Evolutionary conservation across 2,113 vertebrate species (phyloP), one percentile per base, ranked within the genome.

Genomic region (Panthera uncia): DNA sequence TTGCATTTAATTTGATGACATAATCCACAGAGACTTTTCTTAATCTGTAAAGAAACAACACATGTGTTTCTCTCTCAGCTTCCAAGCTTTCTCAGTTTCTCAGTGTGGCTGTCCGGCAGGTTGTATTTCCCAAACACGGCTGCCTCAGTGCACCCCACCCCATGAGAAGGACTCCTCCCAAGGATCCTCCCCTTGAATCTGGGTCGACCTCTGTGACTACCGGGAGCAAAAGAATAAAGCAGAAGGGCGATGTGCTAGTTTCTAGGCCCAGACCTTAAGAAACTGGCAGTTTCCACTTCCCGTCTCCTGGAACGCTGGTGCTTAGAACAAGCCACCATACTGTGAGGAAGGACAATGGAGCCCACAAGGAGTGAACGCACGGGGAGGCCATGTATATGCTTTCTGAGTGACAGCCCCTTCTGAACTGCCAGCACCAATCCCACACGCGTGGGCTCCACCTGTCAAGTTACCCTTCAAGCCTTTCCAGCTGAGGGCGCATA

Each of bases 1-100:
- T 81, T 97, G 0, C 0, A 7, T 98, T 98, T 98, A 97, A 98
- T 98, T 97, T 97, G 97, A 98, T 96, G 95, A 96, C 76, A 97
- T 23, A 97, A 97, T 96, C 98, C 98, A 95, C 97, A 98, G 97
- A 98, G 97, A 95, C 87, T 96, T 94, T 88, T 97, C 61, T 92
- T 91, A 97, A 96, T 97, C 98, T 97, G 96, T 80, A 96, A 94
- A 92, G 97, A 98, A 94, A 98, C 94, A 97, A 97, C 16, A 95
- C 57, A 85, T 31, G 50, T 36, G 95, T 95, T 97, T 97, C 41
- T 31, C 92, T 95, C 96, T 95, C 76, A 1, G 84, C 80, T 68
- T 91, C 57, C 45, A 45, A 45, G 7, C 41, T 31, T 93, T 95
- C 96, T 95, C 76, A 1, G 84, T 76, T 68, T 91, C 57, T 45